Percentiles rank a stretch among this genome's conserved stretches.
These are phyloP conservation scores for Edolisoma coerulescens DNA, from an alignment of 2,113 vertebrate genomes.

Conservation along the genomic window DNA sequence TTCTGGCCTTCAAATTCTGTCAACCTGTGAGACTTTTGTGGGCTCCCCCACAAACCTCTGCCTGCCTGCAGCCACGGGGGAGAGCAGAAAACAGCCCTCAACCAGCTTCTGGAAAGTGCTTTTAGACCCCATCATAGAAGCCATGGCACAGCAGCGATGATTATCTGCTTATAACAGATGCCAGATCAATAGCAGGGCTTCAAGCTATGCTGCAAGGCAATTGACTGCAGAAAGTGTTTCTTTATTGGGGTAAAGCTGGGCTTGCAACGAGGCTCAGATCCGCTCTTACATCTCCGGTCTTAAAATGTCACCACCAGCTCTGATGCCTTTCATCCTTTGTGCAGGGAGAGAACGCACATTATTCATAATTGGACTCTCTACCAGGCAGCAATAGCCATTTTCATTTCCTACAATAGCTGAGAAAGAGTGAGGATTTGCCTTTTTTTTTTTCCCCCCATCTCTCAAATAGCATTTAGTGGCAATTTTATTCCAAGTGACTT, in stretches of 20 bases:
- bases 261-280: background rate
- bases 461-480: constrained; percentile 29
- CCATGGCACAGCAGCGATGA: background rate
- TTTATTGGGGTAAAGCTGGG: constrained; percentile 36
- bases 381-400: background rate
- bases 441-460: background rate
- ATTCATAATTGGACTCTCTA: constrained; percentile 38
- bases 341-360: background rate
- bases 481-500: constrained; percentile 19
- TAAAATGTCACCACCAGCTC: constrained; percentile 53
- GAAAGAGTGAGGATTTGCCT: constrained; percentile 8
- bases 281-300: constrained; percentile 24
- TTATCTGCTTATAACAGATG: constrained; percentile 49
- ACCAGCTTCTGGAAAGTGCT: constrained; percentile 18
- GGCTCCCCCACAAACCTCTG: background rate
- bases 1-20: background rate
- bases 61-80: background rate
- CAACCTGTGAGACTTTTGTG: background rate
- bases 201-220: constrained; percentile 44
- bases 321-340: constrained; percentile 55
- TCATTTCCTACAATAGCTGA: constrained; percentile 13
- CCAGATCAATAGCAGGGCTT: constrained; percentile 44
- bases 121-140: background rate
- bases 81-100: constrained; percentile 13
- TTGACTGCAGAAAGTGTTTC: constrained; percentile 41